Evolutionary conservation across 1,140 invertebrate genomes (phyloP).

Genomic region (Muscidifurax raptorellus): DNA sequence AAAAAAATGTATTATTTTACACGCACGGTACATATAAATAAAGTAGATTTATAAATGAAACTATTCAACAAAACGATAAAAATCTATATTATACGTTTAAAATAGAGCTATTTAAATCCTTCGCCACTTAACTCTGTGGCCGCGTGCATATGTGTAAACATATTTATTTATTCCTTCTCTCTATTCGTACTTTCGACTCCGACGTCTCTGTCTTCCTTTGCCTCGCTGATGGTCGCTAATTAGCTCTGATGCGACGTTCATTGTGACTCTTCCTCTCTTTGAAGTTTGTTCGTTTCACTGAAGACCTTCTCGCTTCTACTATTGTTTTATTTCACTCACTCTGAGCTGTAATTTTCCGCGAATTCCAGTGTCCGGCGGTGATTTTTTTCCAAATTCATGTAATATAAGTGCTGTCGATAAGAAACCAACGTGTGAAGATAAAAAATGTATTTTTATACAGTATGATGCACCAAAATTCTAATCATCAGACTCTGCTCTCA

Average conservation of each 20-base stretch:
- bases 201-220: not conserved
- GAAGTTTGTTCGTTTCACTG: slow-evolving; percentile 8
- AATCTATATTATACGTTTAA: too few relatives aligned
- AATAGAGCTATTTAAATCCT: too few relatives aligned
- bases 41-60: too few relatives aligned
- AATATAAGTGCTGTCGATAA: too few relatives aligned
- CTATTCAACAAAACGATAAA: not conserved
- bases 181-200: not conserved
- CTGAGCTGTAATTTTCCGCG: too few relatives aligned
- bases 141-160: not conserved
- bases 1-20: too few relatives aligned
- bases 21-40: too few relatives aligned
- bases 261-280: slow-evolving; percentile 8
- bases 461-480: not conserved
- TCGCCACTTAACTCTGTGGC: not conserved
- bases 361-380: not conserved
- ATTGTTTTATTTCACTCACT: too few relatives aligned
- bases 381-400: too few relatives aligned
- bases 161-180: not conserved
- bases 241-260: slow-evolving; percentile 28
- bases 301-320: not conserved
- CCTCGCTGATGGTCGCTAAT: slow-evolving; percentile 11
- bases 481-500: not conserved
- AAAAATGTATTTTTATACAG: not conserved
- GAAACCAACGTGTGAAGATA: not conserved